Conservation (phyloP, 2,113 vertebrate genomes). For the Chelonoidis abingdonii region DNA sequence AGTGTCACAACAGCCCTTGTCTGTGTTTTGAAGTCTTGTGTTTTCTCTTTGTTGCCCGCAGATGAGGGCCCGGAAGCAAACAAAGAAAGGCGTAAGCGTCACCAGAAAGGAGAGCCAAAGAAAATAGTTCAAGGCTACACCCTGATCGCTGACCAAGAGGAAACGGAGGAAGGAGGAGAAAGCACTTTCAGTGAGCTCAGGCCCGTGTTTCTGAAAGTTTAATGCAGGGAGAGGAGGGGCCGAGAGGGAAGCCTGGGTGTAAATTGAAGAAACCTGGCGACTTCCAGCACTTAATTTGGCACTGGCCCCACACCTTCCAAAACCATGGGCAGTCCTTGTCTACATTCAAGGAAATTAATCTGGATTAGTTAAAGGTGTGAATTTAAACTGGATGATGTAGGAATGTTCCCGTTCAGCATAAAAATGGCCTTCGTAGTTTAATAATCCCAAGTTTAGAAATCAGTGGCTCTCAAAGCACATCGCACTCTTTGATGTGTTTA, state of each 20-base stretch:
- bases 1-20: background rate
- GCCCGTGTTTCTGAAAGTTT: background rate
- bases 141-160: constrained; percentile 28
- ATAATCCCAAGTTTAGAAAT: background rate
- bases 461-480: background rate
- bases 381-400: background rate
- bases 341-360: background rate
- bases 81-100: constrained; percentile 21
- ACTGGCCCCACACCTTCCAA: background rate
- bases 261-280: background rate
- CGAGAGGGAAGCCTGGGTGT: background rate
- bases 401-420: background rate
- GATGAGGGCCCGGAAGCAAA: constrained; percentile 34
- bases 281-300: background rate
- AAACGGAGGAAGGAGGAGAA: background rate
- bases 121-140: constrained; percentile 39
- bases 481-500: background rate
- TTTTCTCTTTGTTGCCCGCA: constrained; percentile 50
- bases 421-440: background rate
- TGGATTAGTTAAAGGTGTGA: background rate
- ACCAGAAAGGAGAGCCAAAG: constrained; percentile 36
- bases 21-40: background rate
- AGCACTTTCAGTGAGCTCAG: constrained; percentile 61
- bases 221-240: background rate
- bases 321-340: background rate